Conservation (phyloP, 2,113 vertebrate genomes). For the Prolemur simus region DNA sequence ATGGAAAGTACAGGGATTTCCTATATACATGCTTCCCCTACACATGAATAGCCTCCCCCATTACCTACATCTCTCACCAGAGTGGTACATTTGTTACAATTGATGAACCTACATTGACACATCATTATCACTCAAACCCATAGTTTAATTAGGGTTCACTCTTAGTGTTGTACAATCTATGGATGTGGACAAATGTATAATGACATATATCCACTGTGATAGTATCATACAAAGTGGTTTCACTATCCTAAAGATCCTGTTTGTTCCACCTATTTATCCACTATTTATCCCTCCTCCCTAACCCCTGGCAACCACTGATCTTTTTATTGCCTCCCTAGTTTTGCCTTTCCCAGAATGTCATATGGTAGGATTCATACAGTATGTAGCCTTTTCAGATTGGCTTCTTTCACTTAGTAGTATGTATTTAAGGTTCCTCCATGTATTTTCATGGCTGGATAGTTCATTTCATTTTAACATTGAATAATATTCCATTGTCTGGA, state of each 20-base stretch:
- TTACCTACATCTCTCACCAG: background rate
- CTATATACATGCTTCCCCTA: background rate
- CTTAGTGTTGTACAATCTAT: background rate
- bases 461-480: background rate
- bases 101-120: background rate
- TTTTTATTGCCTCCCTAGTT: background rate
- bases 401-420: background rate
- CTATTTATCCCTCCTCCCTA: background rate
- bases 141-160: background rate
- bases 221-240: background rate
- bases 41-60: background rate
- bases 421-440: background rate
- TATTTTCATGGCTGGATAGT: background rate
- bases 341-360: background rate
- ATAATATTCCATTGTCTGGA: background rate
- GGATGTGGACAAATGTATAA: background rate
- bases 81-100: background rate
- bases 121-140: background rate
- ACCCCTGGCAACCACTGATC: background rate
- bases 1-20: background rate
- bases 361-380: background rate
- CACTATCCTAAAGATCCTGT: background rate
- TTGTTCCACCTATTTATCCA: background rate
- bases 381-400: background rate
- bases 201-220: background rate